Base-by-base conservation (phyloP, 2,888 invertebrate species). In the Chrysopilus asiliformis region DNA sequence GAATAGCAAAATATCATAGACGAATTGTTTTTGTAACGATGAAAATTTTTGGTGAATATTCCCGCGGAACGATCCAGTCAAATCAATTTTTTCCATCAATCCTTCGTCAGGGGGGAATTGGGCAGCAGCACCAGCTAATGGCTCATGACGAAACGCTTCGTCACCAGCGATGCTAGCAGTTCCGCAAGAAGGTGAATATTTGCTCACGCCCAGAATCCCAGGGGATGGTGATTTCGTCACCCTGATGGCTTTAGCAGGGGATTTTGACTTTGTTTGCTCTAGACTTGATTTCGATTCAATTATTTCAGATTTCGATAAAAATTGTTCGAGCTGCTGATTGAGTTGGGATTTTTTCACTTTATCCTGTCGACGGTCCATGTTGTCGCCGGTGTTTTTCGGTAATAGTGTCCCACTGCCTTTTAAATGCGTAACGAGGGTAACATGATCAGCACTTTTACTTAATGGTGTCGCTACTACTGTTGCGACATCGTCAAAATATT, bases 291-390 rank as follows among this genome's bases (percentile, higher is more conserved):
- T 47, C 32, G 43, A 42, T 40, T 48, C 52, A 41, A 59, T 51
- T 41, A 61, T 60, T 47, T 63, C 62, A 2, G 62, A 60, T 45
- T 53, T 51, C 2, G 59, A 56, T 22, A 60, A 49, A 31, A 48
- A 38, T 34, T 45, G 38, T 31, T 47, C 46, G 10, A 44, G 32
- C 26, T 43, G 42, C 13, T 38, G 38, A 14, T 45, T 40, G 35
- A 43, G 40, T 43, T 19, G 45, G 7, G 27, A 9, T 8, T 25
- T 34, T 14, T 14, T 10, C n/a, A 26, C 22, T 12, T 37, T 16
- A 22, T 37, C 18, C 10, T 18, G 22, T 37, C 18, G 7, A 7
- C 12, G 4, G 10, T 25, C 15, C 15, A 16, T 10, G 7, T 14
- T 24, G 16, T 10, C 15, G 14, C 19, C 22, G 17, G 13, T 32